A percentile compares a stretch with the other conserved stretches of the same genome.
phyloP scores from a whole-genome alignment of 2,113 vertebrate genomes.

The Cathartes aura region DNA sequence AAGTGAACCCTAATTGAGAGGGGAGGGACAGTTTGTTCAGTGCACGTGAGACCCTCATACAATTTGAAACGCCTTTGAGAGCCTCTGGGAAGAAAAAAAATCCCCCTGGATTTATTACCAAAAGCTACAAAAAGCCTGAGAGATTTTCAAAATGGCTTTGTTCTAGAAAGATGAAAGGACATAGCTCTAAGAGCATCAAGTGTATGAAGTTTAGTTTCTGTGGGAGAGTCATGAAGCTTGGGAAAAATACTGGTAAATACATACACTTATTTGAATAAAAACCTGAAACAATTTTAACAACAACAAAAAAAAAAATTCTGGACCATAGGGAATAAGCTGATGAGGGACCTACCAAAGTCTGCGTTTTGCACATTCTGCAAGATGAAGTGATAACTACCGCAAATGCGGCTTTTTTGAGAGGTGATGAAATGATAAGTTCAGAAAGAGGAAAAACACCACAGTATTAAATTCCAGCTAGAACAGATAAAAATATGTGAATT shows the following conservation, averaged over 20 bases:
- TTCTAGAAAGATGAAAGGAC: slow-evolving; percentile 67
- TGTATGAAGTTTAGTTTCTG: slow-evolving; percentile 54
- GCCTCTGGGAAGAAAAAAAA: not conserved
- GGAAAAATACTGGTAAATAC: slow-evolving; percentile 32
- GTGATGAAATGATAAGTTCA: slow-evolving; percentile 4
- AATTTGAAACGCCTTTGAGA: slow-evolving; percentile 27
- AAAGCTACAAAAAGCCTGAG: slow-evolving; percentile 65
- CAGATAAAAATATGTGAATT: not conserved
- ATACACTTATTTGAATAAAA: slow-evolving; percentile 60
- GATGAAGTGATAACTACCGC: not conserved
- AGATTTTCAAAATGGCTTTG: slow-evolving; percentile 70
- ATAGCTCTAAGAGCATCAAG: slow-evolving; percentile 48
- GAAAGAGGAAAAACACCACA: not conserved
- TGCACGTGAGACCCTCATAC: slow-evolving; percentile 3
- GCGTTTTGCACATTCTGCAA: slow-evolving; percentile 27
- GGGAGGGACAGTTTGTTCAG: slow-evolving; percentile 37
- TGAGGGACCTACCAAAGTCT: not conserved
- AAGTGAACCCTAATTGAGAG: slow-evolving; percentile 20
- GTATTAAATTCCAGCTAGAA: not conserved
- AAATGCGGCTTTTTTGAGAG: not conserved
- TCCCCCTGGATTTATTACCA: slow-evolving; percentile 58
- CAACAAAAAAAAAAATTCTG: not conserved
- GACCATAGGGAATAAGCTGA: not conserved
- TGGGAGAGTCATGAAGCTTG: slow-evolving; percentile 41
- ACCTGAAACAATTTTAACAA: not conserved